Evolutionary conservation across 2,113 vertebrate species (phyloP).

Genomic region (Lates calcarifer): DNA sequence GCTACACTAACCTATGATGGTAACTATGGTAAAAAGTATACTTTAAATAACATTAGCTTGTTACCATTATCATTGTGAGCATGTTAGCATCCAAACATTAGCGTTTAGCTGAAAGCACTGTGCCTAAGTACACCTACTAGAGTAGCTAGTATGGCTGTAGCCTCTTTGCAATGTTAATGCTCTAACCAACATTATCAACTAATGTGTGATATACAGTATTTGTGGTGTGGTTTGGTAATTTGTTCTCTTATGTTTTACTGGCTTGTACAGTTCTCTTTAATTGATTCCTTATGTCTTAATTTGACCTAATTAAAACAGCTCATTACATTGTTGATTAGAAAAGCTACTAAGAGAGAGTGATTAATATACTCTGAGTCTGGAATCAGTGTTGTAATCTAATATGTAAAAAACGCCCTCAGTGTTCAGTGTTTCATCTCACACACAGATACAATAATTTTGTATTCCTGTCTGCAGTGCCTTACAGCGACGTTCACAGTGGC

Average conservation of each 20-base stretch:
- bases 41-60: background rate
- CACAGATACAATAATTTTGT: conserved; percentile 1
- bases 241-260: background rate
- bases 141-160: background rate
- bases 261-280: conserved; percentile 25
- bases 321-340: conserved; percentile 66
- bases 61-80: background rate
- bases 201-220: background rate
- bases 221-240: background rate
- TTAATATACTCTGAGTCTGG: conserved; percentile 46
- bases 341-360: conserved; percentile 48
- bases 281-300: conserved; percentile 52
- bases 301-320: conserved; percentile 49
- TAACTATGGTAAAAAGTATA: background rate
- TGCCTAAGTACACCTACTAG: background rate
- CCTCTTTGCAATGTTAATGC: background rate
- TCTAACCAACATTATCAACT: background rate
- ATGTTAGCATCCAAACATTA: background rate
- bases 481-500: too few species aligned
- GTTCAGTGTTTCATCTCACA: background rate
- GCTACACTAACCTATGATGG: too few species aligned
- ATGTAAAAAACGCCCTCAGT: conserved; percentile 28
- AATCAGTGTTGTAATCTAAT: conserved; percentile 50
- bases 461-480: background rate
- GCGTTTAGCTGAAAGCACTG: background rate